These are phyloP conservation scores for Calameuta idolon DNA, from an alignment of 2,888 invertebrate genomes.

Conservation along the genomic window DNA sequence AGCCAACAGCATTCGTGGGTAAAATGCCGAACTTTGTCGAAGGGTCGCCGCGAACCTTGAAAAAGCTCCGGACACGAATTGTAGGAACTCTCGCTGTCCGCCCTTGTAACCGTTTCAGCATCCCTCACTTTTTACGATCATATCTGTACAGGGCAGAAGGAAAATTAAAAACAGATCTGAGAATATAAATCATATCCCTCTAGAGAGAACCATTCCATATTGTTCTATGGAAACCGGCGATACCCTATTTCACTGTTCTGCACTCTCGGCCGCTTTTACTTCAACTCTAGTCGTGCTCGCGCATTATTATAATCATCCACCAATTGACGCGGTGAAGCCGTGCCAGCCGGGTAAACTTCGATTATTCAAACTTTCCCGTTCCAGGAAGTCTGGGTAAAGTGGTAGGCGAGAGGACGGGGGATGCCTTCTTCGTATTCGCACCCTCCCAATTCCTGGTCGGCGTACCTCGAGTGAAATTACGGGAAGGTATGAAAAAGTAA, in stretches of 20 bases:
- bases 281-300: not conserved
- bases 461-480: not conserved
- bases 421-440: not conserved
- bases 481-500: not conserved
- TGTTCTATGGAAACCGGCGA: not conserved
- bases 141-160: constrained; percentile 3
- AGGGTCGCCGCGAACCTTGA: too few species aligned
- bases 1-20: too few species aligned
- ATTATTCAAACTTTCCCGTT: constrained; percentile 3
- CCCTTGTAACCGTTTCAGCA: constrained; percentile 11
- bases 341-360: constrained; percentile 7
- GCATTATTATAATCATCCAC: constrained; percentile 5
- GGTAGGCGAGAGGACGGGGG: not conserved
- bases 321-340: not conserved
- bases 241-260: too few species aligned
- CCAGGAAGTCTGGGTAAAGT: not conserved
- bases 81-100: not conserved
- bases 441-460: too few species aligned
- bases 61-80: too few species aligned
- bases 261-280: not conserved
- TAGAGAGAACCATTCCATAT: not conserved
- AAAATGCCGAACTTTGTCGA: too few species aligned
- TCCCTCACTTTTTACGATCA: constrained; percentile 14
- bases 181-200: not conserved
- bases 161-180: not conserved